phyloP scores from a whole-genome alignment of 2,113 vertebrate species.

The Percina caprodes region DNA sequence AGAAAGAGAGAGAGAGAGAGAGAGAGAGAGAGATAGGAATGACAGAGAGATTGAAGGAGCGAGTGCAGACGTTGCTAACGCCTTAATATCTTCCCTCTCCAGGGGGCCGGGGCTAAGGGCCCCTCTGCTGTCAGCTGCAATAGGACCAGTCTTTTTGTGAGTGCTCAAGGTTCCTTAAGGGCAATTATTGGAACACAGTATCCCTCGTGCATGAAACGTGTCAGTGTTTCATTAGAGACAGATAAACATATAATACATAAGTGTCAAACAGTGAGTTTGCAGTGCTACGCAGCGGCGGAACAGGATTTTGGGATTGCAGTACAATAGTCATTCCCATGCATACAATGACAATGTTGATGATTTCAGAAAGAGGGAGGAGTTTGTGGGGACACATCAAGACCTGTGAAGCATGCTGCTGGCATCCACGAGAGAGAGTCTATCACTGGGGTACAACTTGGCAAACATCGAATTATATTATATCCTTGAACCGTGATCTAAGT shows the following conservation, averaged over 20 bases:
- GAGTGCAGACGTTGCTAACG: slow-evolving; percentile 73
- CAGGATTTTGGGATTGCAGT: slow-evolving; percentile 70
- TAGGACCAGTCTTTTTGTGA: slow-evolving; percentile 77
- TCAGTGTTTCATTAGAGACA: slow-evolving; percentile 84
- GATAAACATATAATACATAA: slow-evolving; percentile 81
- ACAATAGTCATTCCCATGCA: slow-evolving; percentile 70
- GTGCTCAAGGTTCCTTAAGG: slow-evolving; percentile 83
- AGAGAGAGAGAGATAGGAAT: slow-evolving; percentile 50
- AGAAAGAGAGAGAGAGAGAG: slow-evolving; percentile 32
- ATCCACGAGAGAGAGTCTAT: slow-evolving; percentile 33
- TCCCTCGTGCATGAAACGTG: slow-evolving; percentile 78
- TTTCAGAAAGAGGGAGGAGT: slow-evolving; percentile 45
- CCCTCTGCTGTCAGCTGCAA: slow-evolving; percentile 78
- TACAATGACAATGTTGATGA: slow-evolving; percentile 63
- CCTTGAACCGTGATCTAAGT: slow-evolving; percentile 48
- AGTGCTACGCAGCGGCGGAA: slow-evolving; percentile 50
- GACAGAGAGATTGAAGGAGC: slow-evolving; percentile 57
- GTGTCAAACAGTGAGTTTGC: slow-evolving; percentile 72
- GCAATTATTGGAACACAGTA: slow-evolving; percentile 79
- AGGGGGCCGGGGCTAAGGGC: slow-evolving; percentile 73
- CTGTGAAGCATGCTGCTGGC: slow-evolving; percentile 36
- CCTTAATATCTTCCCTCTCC: slow-evolving; percentile 81
- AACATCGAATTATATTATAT: slow-evolving; percentile 39
- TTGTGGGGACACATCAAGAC: slow-evolving; percentile 17
- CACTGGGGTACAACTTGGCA: slow-evolving; percentile 31